Evolutionary conservation across 1,140 invertebrate species (phyloP).

Genomic region (Pogonognathellus flavescens): DNA sequence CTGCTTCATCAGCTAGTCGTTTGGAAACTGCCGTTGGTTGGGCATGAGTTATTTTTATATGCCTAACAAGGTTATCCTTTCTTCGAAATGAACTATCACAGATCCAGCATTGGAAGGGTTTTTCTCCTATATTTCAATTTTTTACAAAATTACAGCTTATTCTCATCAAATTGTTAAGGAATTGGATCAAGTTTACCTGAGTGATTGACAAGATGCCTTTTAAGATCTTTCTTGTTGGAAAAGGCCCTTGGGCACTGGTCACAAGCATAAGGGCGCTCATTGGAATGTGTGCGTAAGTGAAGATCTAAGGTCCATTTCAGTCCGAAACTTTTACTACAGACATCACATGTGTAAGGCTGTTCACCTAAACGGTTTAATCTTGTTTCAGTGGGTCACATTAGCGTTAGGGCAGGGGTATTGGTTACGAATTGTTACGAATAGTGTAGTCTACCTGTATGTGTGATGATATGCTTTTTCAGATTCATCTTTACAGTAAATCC

Average conservation of each 20-base stretch:
- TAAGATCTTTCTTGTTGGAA: constrained; percentile 73
- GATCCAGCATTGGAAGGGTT: constrained; percentile 74
- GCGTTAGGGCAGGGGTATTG: not conserved
- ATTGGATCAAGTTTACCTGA: constrained; percentile 69
- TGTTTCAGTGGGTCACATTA: not conserved
- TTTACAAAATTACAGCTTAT: not conserved
- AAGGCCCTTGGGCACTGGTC: constrained; percentile 73
- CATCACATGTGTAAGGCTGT: constrained; percentile 72
- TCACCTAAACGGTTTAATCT: constrained; percentile 70
- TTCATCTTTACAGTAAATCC: constrained; percentile 70
- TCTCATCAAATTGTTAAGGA: constrained; percentile 24
- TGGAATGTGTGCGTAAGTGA: constrained; percentile 69
- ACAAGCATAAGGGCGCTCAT: constrained; percentile 71
- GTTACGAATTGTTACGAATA: not conserved
- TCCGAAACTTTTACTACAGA: constrained; percentile 74
- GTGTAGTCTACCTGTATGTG: constrained; percentile 68
- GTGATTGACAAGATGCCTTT: constrained; percentile 73
- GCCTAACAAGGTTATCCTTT: constrained; percentile 77
- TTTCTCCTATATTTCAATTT: constrained; percentile 70
- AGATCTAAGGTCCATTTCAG: constrained; percentile 70
- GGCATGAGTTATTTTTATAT: constrained; percentile 77
- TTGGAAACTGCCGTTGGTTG: constrained; percentile 67
- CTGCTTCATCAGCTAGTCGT: constrained; percentile 56
- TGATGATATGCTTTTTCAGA: constrained; percentile 69
- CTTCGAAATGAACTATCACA: constrained; percentile 75